Evolutionary conservation across 2,888 invertebrate species (phyloP).

Genomic region (Pilophorus perplexus): DNA sequence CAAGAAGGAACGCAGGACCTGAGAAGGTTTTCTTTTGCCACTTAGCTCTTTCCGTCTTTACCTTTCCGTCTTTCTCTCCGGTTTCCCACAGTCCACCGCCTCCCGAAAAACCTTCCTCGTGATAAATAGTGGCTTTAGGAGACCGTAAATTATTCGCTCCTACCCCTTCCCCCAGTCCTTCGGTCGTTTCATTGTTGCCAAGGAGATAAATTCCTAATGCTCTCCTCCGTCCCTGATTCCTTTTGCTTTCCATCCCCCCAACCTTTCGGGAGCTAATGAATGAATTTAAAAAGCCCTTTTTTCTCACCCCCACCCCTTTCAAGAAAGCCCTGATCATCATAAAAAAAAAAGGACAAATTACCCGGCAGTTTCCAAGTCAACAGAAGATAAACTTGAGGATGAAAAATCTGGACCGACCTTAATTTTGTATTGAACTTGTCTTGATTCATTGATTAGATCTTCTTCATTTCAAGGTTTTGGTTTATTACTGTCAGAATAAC

Average conservation of each 20-base stretch:
- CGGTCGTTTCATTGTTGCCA: background rate
- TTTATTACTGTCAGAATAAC: too few relatives aligned
- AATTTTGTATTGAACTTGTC: too few relatives aligned
- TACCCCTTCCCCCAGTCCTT: background rate
- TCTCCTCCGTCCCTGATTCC: conserved; percentile 3
- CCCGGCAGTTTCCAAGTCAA: too few relatives aligned
- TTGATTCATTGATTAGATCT: too few relatives aligned
- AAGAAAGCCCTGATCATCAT: too few relatives aligned
- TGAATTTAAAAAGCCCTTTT: background rate
- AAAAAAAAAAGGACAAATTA: too few relatives aligned
- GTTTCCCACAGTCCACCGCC: too few relatives aligned
- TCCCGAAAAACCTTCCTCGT: conserved; percentile 1
- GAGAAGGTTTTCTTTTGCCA: conserved; percentile 11
- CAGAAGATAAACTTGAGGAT: too few relatives aligned
- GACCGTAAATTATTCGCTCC: conserved; percentile 17
- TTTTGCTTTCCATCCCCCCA: background rate
- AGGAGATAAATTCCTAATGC: conserved; percentile 28
- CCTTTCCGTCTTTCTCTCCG: too few relatives aligned
- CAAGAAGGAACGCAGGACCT: background rate
- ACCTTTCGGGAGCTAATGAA: background rate
- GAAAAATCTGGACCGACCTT: too few relatives aligned
- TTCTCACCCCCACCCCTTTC: background rate
- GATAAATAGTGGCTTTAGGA: conserved; percentile 22
- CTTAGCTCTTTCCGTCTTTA: background rate
- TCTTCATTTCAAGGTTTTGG: too few relatives aligned